Evolutionary conservation across 1,140 invertebrate genomes (phyloP), one percentile per base, ranked within the genome.

Genomic region (Aphelinus atriplicis): DNA sequence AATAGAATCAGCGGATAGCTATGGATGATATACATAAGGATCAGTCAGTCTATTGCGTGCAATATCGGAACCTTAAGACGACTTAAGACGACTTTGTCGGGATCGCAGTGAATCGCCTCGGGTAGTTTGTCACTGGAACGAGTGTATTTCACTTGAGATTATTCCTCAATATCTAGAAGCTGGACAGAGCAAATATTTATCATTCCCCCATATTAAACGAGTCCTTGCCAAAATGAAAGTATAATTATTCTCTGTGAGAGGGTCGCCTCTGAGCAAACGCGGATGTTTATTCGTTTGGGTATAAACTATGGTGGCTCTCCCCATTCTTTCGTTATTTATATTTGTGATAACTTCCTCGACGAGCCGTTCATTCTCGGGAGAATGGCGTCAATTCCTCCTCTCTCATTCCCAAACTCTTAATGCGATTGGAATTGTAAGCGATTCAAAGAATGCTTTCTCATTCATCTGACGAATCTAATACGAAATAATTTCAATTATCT

Each of bases 71-170:
- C 3, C 66, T 48, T 58, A 68, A 68, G 66, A 57, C 55, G 66
- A 68, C 66, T 68, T 68, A 68, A 68, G 50, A 26, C 26, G 66
- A 68, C 66, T 68, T 68, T 48, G 46, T 45, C 61, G 66, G 3
- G 9, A 5, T 43, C 43, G 26, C 66, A 42, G 45, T 50, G 26
- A 65, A n/a, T 65, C 10, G 63, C n/a, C 9, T 47, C 26, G 26
- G 26, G 26, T 26, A 26, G 26, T 26, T 26, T 26, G 26, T 26
- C 26, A 26, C 26, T 26, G 26, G 26, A 26, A 0, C 26, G 26
- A 26, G 26, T 26, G 10, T 7, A 48, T 26, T 48, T 48, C 62
- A 26, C 47, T 50, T 10, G 62, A 62, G 61, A 62, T 62, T 64
- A 66, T 66, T 45, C 51, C 43, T 9, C 26, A 55, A 55, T 66